Percentiles rank a stretch among this genome's conserved stretches.
These are phyloP conservation scores for Stegophylla sp. DNA, from an alignment of 2,888 invertebrate genomes.

Conservation along the genomic window DNA sequence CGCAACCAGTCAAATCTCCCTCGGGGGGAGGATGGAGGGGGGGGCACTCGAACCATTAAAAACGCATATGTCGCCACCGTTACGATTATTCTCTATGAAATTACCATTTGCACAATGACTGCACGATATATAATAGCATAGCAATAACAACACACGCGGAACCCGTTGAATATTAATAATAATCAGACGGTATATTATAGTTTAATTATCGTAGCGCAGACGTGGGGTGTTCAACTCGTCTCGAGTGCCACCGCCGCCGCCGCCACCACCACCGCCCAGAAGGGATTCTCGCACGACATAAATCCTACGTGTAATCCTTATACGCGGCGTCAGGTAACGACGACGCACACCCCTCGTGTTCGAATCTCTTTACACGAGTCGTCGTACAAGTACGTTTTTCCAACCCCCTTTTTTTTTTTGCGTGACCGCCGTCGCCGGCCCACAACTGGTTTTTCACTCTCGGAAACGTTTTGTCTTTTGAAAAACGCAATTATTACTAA, in stretches of 20 bases:
- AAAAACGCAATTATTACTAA: constrained; percentile 50
- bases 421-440: neutral
- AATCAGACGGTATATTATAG: constrained; percentile 55
- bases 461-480: constrained; percentile 44
- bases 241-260: constrained; percentile 42
- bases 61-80: constrained; percentile 40
- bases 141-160: neutral
- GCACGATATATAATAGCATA: neutral
- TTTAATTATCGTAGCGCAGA: constrained; percentile 47
- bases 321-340: neutral
- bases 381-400: neutral
- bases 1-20: neutral
- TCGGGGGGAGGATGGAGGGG: neutral
- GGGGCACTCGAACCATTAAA: constrained; percentile 42
- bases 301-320: constrained; percentile 57
- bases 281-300: constrained; percentile 47
- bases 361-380: constrained; percentile 13
- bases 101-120: constrained; percentile 55
- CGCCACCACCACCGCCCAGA: neutral
- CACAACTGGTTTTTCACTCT: constrained; percentile 35
- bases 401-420: constrained; percentile 46
- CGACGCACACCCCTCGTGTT: constrained; percentile 10
- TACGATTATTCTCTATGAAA: constrained; percentile 31
- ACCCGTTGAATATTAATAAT: constrained; percentile 51
- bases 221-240: constrained; percentile 33